A percentile compares a stretch with the other conserved stretches of the same genome.
Evolutionary conservation across 2,113 vertebrate genomes (phyloP).

Genomic region (Rhinoderma darwinii): DNA sequence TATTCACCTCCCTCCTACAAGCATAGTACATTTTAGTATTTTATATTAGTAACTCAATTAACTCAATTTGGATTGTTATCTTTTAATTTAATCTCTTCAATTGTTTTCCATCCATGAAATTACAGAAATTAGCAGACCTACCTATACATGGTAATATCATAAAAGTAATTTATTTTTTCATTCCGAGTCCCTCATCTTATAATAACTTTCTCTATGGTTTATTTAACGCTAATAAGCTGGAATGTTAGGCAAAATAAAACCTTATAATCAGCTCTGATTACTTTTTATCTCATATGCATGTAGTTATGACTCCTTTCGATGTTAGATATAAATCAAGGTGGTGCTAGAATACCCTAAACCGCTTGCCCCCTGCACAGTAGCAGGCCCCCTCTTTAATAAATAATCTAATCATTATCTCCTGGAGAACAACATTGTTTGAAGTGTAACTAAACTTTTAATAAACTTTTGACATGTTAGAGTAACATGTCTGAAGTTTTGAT

Average conservation of each 20-base stretch:
- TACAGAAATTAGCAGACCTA: constrained; percentile 6
- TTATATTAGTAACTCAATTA: not conserved
- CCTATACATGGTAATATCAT: not conserved
- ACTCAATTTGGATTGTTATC: constrained; percentile 2
- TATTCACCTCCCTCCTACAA: not conserved
- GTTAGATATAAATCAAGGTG: not conserved
- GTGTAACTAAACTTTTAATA: too few relatives aligned
- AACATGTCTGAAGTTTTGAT: too few relatives aligned
- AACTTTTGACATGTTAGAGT: too few relatives aligned
- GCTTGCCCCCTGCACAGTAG: too few relatives aligned
- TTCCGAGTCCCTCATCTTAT: not conserved
- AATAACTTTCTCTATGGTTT: constrained; percentile 19
- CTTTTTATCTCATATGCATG: not conserved
- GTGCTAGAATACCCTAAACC: not conserved
- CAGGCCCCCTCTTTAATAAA: not conserved
- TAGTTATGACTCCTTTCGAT: not conserved
- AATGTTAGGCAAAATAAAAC: not conserved
- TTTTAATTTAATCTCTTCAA: not conserved
- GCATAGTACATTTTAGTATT: not conserved
- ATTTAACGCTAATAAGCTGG: constrained; percentile 12
- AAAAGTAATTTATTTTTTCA: not conserved
- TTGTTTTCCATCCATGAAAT: constrained; percentile 22
- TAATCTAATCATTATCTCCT: too few relatives aligned
- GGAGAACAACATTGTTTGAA: too few relatives aligned
- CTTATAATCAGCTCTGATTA: not conserved